Percentiles rank a stretch among this genome's conserved stretches.
These are phyloP conservation scores for Drosophila punjabiensis DNA, from an alignment of 1,140 invertebrate species.

Conservation along the genomic window DNA sequence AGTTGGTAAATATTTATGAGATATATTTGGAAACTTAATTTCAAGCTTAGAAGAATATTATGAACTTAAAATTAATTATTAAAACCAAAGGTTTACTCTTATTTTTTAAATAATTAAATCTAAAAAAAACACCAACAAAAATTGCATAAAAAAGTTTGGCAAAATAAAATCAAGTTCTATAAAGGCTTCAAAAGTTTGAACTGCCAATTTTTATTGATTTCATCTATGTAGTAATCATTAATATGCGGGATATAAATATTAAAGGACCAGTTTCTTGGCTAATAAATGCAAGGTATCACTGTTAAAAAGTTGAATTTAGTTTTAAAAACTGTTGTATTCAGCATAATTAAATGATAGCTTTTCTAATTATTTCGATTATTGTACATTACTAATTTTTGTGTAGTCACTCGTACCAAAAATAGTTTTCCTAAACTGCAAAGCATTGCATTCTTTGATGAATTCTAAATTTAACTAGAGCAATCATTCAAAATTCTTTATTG, in stretches of 20 bases:
- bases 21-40: background rate
- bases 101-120: too few relatives aligned
- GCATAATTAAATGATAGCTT: background rate
- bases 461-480: conserved; percentile 21
- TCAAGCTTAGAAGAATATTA: background rate
- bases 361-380: background rate
- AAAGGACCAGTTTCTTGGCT: too few relatives aligned
- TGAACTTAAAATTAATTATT: background rate
- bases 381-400: background rate
- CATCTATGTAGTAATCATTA: too few relatives aligned
- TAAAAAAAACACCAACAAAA: too few relatives aligned
- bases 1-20: background rate
- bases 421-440: background rate
- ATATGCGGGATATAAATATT: too few relatives aligned
- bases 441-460: background rate
- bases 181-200: too few relatives aligned
- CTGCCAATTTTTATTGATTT: too few relatives aligned
- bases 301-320: too few relatives aligned
- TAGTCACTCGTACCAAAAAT: background rate
- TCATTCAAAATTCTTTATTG: conserved; percentile 25
- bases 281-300: too few relatives aligned
- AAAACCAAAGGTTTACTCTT: background rate
- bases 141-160: too few relatives aligned
- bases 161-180: too few relatives aligned
- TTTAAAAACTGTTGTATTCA: background rate